Percentiles rank a stretch among this genome's conserved stretches.
Conservation (phyloP, 2,113 vertebrate species). For the Corvus hawaiiensis region DNA sequence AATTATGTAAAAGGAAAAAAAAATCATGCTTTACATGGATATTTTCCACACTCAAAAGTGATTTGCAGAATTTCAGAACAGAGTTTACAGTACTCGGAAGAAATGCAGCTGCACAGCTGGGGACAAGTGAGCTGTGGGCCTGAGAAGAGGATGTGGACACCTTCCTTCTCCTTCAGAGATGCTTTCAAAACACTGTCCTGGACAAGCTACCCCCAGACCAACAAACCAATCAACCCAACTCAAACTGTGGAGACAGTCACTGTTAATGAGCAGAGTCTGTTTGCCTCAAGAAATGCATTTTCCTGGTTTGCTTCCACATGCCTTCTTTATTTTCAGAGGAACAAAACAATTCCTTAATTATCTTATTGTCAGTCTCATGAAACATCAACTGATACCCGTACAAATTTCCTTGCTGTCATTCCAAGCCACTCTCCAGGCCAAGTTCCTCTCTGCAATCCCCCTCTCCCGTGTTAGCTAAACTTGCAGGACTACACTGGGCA, state of each 20-base stretch:
- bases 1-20: not conserved
- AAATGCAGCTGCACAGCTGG: not conserved
- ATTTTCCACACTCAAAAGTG: not conserved
- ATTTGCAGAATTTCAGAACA: not conserved
- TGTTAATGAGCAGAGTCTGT: not conserved
- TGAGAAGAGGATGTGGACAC: not conserved
- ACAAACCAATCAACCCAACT: not conserved
- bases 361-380: not conserved
- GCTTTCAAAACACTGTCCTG: not conserved
- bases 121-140: not conserved
- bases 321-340: not conserved
- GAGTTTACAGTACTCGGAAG: not conserved
- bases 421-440: not conserved
- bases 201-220: not conserved
- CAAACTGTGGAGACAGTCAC: not conserved
- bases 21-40: not conserved
- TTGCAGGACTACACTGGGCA: not conserved
- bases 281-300: not conserved
- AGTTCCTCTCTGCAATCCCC: not conserved
- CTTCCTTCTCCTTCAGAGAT: not conserved
- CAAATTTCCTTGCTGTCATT: not conserved
- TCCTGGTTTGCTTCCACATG: not conserved
- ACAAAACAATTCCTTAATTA: not conserved
- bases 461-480: not conserved
- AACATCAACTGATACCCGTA: not conserved